Evolutionary conservation across 2,888 invertebrate species (phyloP).

Genomic region (Nomada flava): DNA sequence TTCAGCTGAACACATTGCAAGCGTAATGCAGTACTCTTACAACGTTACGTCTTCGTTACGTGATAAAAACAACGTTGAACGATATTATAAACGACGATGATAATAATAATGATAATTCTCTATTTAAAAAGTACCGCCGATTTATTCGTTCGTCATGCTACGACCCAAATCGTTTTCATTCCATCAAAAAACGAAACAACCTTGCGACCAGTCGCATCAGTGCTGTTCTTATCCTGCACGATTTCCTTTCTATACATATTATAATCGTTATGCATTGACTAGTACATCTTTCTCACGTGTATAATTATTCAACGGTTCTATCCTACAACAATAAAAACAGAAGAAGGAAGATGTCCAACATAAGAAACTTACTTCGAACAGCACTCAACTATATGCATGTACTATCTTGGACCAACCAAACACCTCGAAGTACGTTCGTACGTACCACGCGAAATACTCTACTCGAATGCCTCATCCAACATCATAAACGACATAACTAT

Average conservation of each 20-base stretch:
- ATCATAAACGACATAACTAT: background rate
- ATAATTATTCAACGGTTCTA: slow-evolving; percentile 1
- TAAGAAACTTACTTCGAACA: background rate
- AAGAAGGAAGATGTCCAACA: background rate
- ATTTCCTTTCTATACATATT: background rate
- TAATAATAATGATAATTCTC: slow-evolving; percentile 33
- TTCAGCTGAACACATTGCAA: slow-evolving; percentile 43
- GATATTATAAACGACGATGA: slow-evolving; percentile 34
- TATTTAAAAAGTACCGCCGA: slow-evolving; percentile 32
- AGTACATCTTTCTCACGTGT: background rate
- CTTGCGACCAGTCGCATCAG: background rate
- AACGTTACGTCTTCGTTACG: slow-evolving; percentile 43
- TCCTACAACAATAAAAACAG: background rate
- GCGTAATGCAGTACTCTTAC: slow-evolving; percentile 37
- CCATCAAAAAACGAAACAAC: background rate
- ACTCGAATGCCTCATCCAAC: no score
- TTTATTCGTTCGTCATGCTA: slow-evolving; percentile 22
- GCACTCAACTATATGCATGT: background rate
- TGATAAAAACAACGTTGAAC: slow-evolving; percentile 40
- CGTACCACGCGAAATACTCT: no score
- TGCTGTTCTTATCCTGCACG: background rate
- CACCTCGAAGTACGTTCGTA: background rate
- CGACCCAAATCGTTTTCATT: background rate
- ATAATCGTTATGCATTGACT: background rate
- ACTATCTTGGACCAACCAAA: background rate